Evolutionary conservation across 2,797 vertebrate genomes (phyloP).

Genomic region (Molossus alvarezi): DNA sequence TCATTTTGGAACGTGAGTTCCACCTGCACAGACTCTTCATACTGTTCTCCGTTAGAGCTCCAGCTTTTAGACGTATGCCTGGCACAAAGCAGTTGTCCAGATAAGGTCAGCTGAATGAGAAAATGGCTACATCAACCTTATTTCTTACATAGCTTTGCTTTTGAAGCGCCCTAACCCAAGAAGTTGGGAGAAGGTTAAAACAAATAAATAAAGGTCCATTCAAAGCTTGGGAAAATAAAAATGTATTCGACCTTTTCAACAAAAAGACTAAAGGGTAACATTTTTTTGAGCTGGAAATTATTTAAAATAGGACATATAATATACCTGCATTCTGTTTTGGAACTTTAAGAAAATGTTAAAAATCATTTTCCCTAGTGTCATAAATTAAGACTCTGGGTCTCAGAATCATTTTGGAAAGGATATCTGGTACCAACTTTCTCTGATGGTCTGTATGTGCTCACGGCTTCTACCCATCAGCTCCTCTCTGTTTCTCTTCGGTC

Average conservation of each 20-base stretch:
- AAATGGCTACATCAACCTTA: not conserved
- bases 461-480: not conserved
- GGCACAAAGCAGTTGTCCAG: not conserved
- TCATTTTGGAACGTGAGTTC: not conserved
- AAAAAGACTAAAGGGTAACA: not conserved
- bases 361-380: not conserved
- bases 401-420: not conserved
- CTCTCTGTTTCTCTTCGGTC: not conserved
- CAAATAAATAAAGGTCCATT: not conserved
- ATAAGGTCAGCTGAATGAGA: not conserved
- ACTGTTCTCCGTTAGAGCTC: not conserved
- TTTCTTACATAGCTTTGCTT: not conserved
- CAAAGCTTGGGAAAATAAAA: slow-evolving; percentile 19
- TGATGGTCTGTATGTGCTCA: not conserved
- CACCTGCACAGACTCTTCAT: not conserved
- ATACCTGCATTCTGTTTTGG: not conserved
- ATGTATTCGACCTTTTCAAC: not conserved
- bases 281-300: not conserved
- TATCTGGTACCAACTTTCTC: not conserved
- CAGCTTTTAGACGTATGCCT: not conserved
- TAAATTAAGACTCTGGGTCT: not conserved
- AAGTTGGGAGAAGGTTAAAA: not conserved
- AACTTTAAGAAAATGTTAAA: not conserved
- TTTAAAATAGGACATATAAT: not conserved
- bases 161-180: slow-evolving; percentile 7